These are phyloP conservation scores for Mormyrus iriodes DNA, from an alignment of 2,113 vertebrate genomes.

Conservation along the genomic window DNA sequence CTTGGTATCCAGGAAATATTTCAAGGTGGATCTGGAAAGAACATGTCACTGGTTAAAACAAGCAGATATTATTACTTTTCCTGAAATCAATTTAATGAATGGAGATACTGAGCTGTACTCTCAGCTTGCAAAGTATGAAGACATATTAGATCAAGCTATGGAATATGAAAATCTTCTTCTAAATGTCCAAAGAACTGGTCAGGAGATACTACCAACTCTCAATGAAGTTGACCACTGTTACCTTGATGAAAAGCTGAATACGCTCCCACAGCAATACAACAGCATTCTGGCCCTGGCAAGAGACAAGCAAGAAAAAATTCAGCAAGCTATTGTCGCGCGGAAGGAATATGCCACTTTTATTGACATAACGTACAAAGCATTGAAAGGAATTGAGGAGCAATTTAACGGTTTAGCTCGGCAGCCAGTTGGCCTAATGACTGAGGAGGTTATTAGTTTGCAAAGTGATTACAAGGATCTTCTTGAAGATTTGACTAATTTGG, in stretches of 20 bases:
- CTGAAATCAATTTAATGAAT: constrained; percentile 78
- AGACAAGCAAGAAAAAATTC: constrained; percentile 81
- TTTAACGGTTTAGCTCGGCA: constrained; percentile 70
- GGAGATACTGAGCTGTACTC: constrained; percentile 65
- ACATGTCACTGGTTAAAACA: constrained; percentile 82
- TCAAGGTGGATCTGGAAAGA: constrained; percentile 91
- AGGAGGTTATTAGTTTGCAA: constrained; percentile 69
- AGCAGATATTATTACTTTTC: constrained; percentile 84
- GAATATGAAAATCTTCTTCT: constrained; percentile 89
- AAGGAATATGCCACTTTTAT: constrained; percentile 82
- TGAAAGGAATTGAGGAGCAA: constrained; percentile 75
- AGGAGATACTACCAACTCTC: constrained; percentile 81
- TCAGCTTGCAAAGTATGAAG: constrained; percentile 75
- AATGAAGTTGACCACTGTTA: constrained; percentile 89
- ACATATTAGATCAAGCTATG: constrained; percentile 80
- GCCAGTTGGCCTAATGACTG: constrained; percentile 54
- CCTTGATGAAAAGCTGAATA: constrained; percentile 80
- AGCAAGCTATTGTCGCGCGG: constrained; percentile 73
- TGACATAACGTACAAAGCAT: constrained; percentile 60
- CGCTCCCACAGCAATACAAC: constrained; percentile 83
- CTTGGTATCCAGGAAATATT: constrained; percentile 83
- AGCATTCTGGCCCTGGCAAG: constrained; percentile 76
- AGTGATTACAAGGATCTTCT: constrained; percentile 66
- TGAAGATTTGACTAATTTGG: constrained; percentile 62
- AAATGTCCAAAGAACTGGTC: constrained; percentile 81